phyloP scores from a whole-genome alignment of 2,888 invertebrate species.

The Oxyteleia sp. region DNA sequence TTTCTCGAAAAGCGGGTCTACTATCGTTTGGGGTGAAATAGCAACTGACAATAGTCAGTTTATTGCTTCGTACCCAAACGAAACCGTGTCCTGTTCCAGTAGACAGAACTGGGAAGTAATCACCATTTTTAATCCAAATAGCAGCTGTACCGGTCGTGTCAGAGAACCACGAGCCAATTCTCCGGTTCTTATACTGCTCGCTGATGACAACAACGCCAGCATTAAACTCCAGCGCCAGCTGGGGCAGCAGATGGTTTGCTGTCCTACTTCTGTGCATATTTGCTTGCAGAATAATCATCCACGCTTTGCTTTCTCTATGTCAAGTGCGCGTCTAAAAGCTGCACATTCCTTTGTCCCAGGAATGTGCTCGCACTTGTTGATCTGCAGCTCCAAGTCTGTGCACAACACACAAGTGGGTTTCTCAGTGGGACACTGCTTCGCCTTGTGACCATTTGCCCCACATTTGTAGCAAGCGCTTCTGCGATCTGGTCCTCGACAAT shows the following conservation, averaged over 20 bases:
- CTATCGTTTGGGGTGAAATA: conserved; percentile 55
- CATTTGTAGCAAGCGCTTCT: conserved; percentile 19
- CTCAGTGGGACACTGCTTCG: conserved; percentile 8
- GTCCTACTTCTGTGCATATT: conserved; percentile 67
- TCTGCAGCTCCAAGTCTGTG: not conserved
- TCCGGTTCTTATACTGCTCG: conserved; percentile 68
- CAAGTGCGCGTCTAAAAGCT: conserved; percentile 42
- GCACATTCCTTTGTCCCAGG: conserved; percentile 36
- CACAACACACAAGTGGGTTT: conserved; percentile 16
- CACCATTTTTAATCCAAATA: conserved; percentile 61
- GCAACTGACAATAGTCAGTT: conserved; percentile 40
- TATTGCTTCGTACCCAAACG: conserved; percentile 52
- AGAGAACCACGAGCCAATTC: conserved; percentile 45
- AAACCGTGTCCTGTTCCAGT: conserved; percentile 40
- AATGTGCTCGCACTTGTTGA: conserved; percentile 24
- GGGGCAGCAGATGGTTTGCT: conserved; percentile 50
- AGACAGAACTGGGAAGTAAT: not conserved
- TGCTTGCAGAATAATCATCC: conserved; percentile 55
- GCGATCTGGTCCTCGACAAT: conserved; percentile 30
- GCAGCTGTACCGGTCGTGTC: conserved; percentile 57
- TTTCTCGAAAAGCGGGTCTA: conserved; percentile 19
- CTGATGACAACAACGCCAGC: conserved; percentile 58
- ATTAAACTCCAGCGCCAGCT: conserved; percentile 27
- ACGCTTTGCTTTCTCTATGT: conserved; percentile 18
- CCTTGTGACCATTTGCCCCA: conserved; percentile 22